These are phyloP conservation scores for Cryptocephalus primarius DNA, from an alignment of 2,888 invertebrate species.

Conservation along the genomic window DNA sequence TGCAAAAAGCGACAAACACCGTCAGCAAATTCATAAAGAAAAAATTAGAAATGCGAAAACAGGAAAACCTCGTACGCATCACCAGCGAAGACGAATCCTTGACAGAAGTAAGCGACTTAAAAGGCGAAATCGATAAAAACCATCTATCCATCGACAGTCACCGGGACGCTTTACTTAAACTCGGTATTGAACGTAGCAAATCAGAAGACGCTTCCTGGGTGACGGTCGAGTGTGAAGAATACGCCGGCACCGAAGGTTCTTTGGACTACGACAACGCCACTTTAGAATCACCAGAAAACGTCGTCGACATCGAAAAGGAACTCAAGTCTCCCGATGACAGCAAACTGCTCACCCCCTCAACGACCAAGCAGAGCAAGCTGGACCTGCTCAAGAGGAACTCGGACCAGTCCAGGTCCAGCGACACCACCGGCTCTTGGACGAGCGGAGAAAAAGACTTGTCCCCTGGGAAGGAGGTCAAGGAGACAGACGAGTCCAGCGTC, in stretches of 20 bases:
- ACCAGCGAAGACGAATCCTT: slow-evolving; percentile 60
- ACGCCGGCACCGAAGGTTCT: slow-evolving; percentile 51
- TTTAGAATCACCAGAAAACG: slow-evolving; percentile 28
- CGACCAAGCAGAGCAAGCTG: slow-evolving; percentile 39
- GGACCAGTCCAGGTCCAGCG: slow-evolving; percentile 68
- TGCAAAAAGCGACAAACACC: slow-evolving; percentile 31
- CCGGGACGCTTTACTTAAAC: slow-evolving; percentile 41
- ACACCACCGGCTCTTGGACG: slow-evolving; percentile 66
- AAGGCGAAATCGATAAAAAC: slow-evolving; percentile 38
- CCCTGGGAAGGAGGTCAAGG: slow-evolving; percentile 47
- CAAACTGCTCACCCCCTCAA: slow-evolving; percentile 33
- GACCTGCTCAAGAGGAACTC: slow-evolving; percentile 55
- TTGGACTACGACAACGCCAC: slow-evolving; percentile 41
- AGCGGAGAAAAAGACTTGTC: slow-evolving; percentile 64
- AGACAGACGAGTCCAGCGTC: slow-evolving; percentile 63
- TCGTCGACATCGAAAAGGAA: slow-evolving; percentile 11
- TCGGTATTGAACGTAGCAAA: slow-evolving; percentile 41
- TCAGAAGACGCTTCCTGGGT: slow-evolving; percentile 63
- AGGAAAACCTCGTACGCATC: slow-evolving; percentile 31
- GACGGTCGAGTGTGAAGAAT: slow-evolving; percentile 57
- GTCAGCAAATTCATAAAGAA: slow-evolving; percentile 30
- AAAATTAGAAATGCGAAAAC: slow-evolving; percentile 28
- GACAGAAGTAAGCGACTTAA: slow-evolving; percentile 53
- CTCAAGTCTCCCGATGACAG: slow-evolving; percentile 10
- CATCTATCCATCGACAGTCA: slow-evolving; percentile 38